phyloP scores from a whole-genome alignment of 2,888 invertebrate genomes.

The Chloromyia formosa region DNA sequence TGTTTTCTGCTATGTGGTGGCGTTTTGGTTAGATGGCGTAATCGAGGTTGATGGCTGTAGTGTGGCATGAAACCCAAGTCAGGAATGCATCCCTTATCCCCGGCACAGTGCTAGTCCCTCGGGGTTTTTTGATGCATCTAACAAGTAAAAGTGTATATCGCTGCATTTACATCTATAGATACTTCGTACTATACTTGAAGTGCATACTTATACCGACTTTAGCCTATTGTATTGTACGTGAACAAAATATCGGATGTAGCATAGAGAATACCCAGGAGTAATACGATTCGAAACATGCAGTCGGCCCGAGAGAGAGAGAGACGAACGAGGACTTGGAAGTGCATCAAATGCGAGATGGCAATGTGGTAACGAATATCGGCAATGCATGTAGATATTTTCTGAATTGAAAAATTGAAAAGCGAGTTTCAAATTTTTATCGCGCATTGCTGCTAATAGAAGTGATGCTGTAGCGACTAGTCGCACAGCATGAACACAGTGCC shows the following conservation, averaged over 20 bases:
- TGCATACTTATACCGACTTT: constrained; percentile 29
- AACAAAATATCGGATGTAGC: constrained; percentile 1
- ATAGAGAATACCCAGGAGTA: constrained; percentile 28
- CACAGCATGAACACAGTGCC: neutral
- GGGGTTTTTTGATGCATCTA: constrained; percentile 34
- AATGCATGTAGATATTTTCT: neutral
- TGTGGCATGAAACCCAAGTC: constrained; percentile 15
- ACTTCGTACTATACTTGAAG: neutral
- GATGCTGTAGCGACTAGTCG: constrained; percentile 26
- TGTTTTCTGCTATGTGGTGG: constrained; percentile 24
- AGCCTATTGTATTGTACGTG: constrained; percentile 38
- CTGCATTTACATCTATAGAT: neutral
- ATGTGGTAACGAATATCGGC: constrained; percentile 11
- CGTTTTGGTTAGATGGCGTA: constrained; percentile 7
- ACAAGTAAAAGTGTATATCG: constrained; percentile 15
- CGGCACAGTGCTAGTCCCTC: neutral
- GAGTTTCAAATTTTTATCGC: constrained; percentile 41
- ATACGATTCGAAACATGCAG: constrained; percentile 4
- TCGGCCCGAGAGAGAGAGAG: neutral
- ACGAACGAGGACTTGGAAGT: neutral
- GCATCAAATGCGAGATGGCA: constrained; percentile 10
- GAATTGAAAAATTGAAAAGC: constrained; percentile 44
- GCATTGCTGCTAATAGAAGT: constrained; percentile 7
- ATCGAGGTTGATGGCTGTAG: constrained; percentile 24
- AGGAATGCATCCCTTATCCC: neutral